These are phyloP conservation scores for Neria commutata DNA, from an alignment of 2,888 invertebrate species.

Conservation along the genomic window DNA sequence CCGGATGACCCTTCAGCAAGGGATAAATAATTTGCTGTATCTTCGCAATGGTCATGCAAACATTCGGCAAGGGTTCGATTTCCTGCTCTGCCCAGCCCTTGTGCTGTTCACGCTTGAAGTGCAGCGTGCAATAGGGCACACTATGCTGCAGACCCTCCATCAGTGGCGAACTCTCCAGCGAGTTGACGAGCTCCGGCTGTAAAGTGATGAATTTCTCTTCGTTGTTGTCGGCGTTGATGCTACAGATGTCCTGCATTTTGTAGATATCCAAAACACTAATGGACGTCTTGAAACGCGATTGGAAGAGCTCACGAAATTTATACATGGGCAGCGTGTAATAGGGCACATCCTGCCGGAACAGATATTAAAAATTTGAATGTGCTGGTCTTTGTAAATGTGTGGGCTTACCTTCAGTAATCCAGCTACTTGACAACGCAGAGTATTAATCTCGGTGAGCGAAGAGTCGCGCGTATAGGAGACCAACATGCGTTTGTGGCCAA, in stretches of 20 bases:
- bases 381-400: not conserved
- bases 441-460: slow-evolving; percentile 67
- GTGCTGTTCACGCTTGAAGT: slow-evolving; percentile 67
- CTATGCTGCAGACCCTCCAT: slow-evolving; percentile 63
- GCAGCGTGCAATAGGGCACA: slow-evolving; percentile 71
- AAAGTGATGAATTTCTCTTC: slow-evolving; percentile 77
- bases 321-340: slow-evolving; percentile 77
- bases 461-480: slow-evolving; percentile 72
- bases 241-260: slow-evolving; percentile 77
- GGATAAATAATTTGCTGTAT: slow-evolving; percentile 59
- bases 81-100: slow-evolving; percentile 81
- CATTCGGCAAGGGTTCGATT: slow-evolving; percentile 68
- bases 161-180: slow-evolving; percentile 62
- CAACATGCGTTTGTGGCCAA: slow-evolving; percentile 79
- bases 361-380: not conserved
- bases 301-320: slow-evolving; percentile 81
- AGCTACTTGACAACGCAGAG: slow-evolving; percentile 72
- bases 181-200: slow-evolving; percentile 67
- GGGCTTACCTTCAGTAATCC: slow-evolving; percentile 68
- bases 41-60: slow-evolving; percentile 61
- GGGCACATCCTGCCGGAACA: slow-evolving; percentile 69
- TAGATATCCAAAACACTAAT: slow-evolving; percentile 72
- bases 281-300: slow-evolving; percentile 77
- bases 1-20: slow-evolving; percentile 55
- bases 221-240: slow-evolving; percentile 72